phyloP scores from a whole-genome alignment of 2,888 invertebrate genomes.

The Formica aserva region DNA sequence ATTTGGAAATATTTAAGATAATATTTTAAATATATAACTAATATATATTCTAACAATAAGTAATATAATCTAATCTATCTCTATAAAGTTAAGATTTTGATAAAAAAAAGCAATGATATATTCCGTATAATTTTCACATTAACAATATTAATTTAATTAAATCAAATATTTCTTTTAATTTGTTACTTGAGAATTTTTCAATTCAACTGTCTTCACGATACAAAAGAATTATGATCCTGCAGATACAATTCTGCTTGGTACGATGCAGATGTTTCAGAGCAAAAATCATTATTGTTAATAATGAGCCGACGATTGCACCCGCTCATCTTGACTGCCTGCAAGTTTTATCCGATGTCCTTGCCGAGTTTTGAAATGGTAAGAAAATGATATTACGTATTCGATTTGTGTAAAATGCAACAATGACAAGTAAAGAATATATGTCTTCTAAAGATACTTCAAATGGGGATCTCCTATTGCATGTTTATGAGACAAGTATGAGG shows the following conservation, averaged over 20 bases:
- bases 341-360: conserved; percentile 18
- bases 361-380: conserved; percentile 19
- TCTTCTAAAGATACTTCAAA: neutral
- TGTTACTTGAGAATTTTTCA: neutral
- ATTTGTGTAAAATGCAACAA: neutral
- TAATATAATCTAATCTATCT: neutral
- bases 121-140: neutral
- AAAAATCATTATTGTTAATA: conserved; percentile 23
- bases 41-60: neutral
- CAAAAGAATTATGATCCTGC: neutral
- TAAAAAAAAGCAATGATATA: neutral
- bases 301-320: conserved; percentile 5
- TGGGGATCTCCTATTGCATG: conserved; percentile 13
- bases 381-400: neutral
- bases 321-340: neutral
- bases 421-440: neutral
- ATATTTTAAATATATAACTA: neutral
- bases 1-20: neutral
- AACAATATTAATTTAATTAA: neutral
- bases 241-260: conserved; percentile 36
- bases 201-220: neutral
- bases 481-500: conserved; percentile 12
- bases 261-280: neutral
- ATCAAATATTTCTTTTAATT: neutral
- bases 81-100: neutral